These are phyloP conservation scores for Hippopotamyrus pictus DNA, from an alignment of 2,797 vertebrate genomes.

Conservation along the genomic window DNA sequence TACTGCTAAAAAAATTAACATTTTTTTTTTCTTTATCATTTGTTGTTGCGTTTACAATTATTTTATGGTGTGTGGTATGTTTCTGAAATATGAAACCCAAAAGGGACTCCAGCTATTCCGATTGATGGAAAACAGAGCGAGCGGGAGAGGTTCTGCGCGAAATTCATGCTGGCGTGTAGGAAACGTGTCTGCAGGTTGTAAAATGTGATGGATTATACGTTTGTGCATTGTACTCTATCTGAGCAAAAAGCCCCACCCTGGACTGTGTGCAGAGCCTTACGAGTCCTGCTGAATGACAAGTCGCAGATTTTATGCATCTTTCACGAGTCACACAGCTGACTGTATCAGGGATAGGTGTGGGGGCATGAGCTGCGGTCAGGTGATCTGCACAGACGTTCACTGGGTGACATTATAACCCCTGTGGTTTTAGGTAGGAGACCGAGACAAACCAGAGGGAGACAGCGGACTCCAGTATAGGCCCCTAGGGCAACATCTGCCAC, in stretches of 20 bases:
- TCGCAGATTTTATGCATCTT: neutral
- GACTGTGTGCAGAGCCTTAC: neutral
- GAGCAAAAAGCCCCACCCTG: neutral
- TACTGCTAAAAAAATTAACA: neutral
- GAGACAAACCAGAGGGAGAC: neutral
- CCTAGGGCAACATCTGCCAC: neutral
- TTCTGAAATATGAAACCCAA: neutral
- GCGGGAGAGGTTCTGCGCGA: neutral
- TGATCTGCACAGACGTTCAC: neutral
- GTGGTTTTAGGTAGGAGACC: neutral
- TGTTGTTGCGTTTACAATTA: neutral
- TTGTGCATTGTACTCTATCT: neutral
- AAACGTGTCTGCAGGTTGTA: neutral
- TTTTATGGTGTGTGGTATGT: neutral
- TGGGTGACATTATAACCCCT: neutral
- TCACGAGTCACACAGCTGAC: neutral
- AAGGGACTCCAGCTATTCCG: neutral
- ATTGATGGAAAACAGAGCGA: neutral
- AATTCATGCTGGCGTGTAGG: neutral
- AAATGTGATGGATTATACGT: constrained; percentile 16
- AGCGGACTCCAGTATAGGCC: neutral
- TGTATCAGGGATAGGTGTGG: neutral
- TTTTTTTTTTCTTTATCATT: neutral
- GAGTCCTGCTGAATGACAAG: constrained; percentile 14
- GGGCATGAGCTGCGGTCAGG: neutral